Evolutionary conservation across 1,140 invertebrate genomes (phyloP).

Genomic region (Hyles euphorbiae): DNA sequence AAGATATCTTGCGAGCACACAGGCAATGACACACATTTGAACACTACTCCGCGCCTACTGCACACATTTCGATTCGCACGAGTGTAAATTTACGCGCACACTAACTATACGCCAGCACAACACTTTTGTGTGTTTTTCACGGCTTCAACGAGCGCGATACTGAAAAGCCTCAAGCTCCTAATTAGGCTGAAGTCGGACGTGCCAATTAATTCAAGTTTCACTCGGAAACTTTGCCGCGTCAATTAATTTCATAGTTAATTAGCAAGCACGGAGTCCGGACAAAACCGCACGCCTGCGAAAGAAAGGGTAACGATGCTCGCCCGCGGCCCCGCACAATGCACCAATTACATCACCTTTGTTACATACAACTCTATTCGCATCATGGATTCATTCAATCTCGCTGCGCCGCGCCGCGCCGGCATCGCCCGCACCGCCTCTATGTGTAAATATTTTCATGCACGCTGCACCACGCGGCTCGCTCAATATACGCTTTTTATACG

Average conservation of each 20-base stretch:
- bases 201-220: constrained; percentile 75
- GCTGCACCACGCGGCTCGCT: no score
- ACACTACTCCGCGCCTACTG: background rate
- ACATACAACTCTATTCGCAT: constrained; percentile 41
- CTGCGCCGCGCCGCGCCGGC: constrained; percentile 16
- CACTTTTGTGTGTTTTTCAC: constrained; percentile 73
- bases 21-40: no score
- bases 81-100: constrained; percentile 17
- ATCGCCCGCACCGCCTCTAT: no score
- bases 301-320: constrained; percentile 68
- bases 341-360: constrained; percentile 62
- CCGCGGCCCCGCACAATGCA: constrained; percentile 60
- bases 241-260: constrained; percentile 76
- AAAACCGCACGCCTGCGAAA: constrained; percentile 65
- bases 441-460: no score
- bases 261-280: constrained; percentile 65
- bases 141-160: constrained; percentile 65
- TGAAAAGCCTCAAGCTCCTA: constrained; percentile 71
- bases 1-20: no score
- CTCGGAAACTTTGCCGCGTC: constrained; percentile 73
- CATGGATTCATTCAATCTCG: constrained; percentile 41
- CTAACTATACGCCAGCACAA: constrained; percentile 56
- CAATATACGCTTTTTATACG: no score
- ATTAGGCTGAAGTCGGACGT: constrained; percentile 73
- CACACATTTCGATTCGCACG: background rate